Conservation (phyloP, 2,113 vertebrate genomes). For the Macaca nemestrina region DNA sequence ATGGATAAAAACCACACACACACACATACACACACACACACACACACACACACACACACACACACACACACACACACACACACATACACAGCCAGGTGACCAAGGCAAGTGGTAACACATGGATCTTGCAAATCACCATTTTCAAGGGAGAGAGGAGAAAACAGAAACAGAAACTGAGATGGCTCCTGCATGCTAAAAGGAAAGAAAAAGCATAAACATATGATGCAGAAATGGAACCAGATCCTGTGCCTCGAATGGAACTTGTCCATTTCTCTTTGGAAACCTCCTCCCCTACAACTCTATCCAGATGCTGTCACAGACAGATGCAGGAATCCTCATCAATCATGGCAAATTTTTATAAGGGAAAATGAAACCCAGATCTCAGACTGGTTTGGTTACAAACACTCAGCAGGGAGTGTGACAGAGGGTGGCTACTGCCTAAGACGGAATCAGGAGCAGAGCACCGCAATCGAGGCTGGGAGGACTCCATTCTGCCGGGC, state of each 20-base stretch:
- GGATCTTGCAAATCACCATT: background rate
- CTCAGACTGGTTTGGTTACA: slow-evolving; percentile 8
- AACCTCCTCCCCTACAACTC: background rate
- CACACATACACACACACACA: background rate
- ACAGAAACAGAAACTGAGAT: slow-evolving; percentile 49
- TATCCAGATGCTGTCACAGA: slow-evolving; percentile 62
- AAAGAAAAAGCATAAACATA: slow-evolving; percentile 64
- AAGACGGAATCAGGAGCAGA: slow-evolving; percentile 24
- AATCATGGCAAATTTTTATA: background rate
- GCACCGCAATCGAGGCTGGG: background rate
- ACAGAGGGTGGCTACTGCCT: background rate
- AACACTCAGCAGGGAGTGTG: background rate
- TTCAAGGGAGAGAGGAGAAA: slow-evolving; percentile 30
- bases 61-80: too few relatives aligned
- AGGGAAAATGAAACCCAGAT: background rate
- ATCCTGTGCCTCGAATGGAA: slow-evolving; percentile 43
- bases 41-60: background rate
- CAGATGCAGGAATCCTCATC: slow-evolving; percentile 14
- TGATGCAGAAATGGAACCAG: slow-evolving; percentile 51
- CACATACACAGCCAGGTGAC: background rate
- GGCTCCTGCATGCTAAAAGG: slow-evolving; percentile 45
- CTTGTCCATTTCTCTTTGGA: slow-evolving; percentile 51
- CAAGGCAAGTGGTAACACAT: slow-evolving; percentile 50
- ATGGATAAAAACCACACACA: background rate
- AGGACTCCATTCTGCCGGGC: background rate